Percentiles rank a stretch among this genome's conserved stretches.
Conservation (phyloP, 1,140 invertebrate species). For the Dufourea novaeangliae region DNA sequence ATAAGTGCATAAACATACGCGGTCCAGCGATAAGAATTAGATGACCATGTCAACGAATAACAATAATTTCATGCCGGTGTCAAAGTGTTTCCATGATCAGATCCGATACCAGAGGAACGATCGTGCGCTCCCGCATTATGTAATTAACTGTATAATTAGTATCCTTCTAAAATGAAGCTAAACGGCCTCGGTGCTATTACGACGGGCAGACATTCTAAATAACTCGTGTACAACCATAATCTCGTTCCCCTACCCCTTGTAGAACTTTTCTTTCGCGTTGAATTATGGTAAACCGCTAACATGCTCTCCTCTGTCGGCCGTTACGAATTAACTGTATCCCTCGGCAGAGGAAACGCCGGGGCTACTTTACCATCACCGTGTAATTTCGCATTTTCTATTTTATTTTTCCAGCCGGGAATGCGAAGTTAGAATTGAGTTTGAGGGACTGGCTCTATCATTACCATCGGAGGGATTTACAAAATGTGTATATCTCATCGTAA, state of each 20-base stretch:
- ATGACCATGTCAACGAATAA: not conserved
- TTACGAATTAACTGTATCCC: constrained; percentile 22
- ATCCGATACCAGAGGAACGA: constrained; percentile 1
- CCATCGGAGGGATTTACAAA: not conserved
- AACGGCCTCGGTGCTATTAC: constrained; percentile 14
- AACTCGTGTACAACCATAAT: not conserved
- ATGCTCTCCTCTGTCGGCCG: not conserved
- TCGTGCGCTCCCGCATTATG: constrained; percentile 14
- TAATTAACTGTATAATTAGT: constrained; percentile 15
- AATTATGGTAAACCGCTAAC: constrained; percentile 23
- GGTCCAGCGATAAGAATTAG: constrained; percentile 14
- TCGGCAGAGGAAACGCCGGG: not conserved
- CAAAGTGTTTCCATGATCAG: not conserved
- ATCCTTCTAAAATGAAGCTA: constrained; percentile 22
- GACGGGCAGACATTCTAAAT: not conserved
- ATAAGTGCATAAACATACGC: no score
- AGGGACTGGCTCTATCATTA: not conserved
- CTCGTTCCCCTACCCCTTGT: not conserved
- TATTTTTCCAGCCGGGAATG: not conserved
- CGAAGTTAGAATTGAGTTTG: not conserved
- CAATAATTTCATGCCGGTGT: not conserved
- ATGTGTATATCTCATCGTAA: not conserved
- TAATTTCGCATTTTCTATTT: constrained; percentile 8
- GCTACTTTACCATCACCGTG: not conserved
- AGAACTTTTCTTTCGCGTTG: constrained; percentile 17